A percentile compares a stretch with the other conserved stretches of the same genome.
Conservation (phyloP, 2,113 vertebrate genomes). For the Mirounga angustirostris region DNA sequence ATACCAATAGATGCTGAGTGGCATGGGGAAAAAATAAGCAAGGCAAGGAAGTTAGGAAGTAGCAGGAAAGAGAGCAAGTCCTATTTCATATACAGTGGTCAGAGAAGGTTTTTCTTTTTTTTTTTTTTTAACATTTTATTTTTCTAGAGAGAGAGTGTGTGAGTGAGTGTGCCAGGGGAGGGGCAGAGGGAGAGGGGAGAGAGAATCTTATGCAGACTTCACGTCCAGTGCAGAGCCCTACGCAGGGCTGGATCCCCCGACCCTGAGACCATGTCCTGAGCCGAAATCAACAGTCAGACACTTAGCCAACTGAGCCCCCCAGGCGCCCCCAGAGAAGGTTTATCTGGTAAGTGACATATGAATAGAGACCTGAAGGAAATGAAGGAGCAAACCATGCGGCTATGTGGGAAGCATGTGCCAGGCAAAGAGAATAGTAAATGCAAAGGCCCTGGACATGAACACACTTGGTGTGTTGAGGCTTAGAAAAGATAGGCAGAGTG, state of each 20-base stretch:
- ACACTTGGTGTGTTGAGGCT: not conserved
- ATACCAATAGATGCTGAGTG: not conserved
- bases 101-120: not conserved
- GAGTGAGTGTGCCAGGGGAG: not conserved
- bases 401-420: not conserved
- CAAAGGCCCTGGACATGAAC: not conserved
- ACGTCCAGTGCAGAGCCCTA: not conserved
- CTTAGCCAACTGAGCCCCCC: not conserved
- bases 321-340: not conserved
- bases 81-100: not conserved
- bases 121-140: not conserved
- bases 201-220: not conserved
- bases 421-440: not conserved
- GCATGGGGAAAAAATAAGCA: not conserved
- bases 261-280: not conserved
- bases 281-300: not conserved
- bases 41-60: not conserved
- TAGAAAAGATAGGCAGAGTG: not conserved
- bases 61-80: not conserved
- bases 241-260: not conserved
- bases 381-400: not conserved
- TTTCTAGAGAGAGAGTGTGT: not conserved
- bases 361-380: not conserved
- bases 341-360: not conserved
- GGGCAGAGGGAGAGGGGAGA: not conserved